These are phyloP conservation scores for Cossypha niveicapilla DNA, from an alignment of 2,797 vertebrate genomes.

Conservation along the genomic window DNA sequence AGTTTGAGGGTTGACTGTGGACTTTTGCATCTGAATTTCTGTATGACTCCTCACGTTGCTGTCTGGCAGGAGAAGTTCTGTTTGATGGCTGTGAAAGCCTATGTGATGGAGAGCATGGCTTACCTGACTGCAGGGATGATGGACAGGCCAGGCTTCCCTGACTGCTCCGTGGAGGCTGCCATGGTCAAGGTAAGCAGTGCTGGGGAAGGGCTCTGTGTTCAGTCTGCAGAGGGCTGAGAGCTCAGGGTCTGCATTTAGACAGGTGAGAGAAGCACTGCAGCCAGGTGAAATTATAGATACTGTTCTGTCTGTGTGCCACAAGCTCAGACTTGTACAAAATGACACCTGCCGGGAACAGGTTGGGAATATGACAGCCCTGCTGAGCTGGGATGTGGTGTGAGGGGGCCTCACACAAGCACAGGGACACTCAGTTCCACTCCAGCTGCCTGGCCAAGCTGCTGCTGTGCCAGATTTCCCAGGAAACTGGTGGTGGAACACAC, in stretches of 20 bases:
- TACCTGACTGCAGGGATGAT: slow-evolving; percentile 96
- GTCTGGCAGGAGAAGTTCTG: slow-evolving; percentile 89
- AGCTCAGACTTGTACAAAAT: rapidly evolving
- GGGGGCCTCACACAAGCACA: background rate
- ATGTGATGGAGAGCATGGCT: slow-evolving; percentile 98
- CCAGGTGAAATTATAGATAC: rapidly evolving
- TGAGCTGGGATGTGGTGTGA: background rate
- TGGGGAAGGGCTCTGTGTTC: background rate
- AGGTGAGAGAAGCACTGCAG: rapidly evolving
- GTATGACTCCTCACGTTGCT: background rate
- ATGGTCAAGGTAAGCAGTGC: slow-evolving; percentile 85
- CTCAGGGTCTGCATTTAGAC: background rate
- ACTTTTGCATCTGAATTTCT: background rate
- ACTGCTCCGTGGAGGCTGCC: slow-evolving; percentile 93
- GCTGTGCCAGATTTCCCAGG: background rate
- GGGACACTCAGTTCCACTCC: background rate
- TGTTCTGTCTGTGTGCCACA: background rate
- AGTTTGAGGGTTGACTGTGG: background rate
- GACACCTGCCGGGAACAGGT: background rate
- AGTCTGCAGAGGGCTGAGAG: background rate
- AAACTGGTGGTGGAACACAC: background rate
- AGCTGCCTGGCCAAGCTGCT: background rate
- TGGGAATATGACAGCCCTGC: background rate
- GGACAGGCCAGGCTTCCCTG: slow-evolving; percentile 88
- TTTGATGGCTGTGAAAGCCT: slow-evolving; percentile 86